Conservation (phyloP, 2,888 invertebrate species). For the Apomyelois bistriatella region DNA sequence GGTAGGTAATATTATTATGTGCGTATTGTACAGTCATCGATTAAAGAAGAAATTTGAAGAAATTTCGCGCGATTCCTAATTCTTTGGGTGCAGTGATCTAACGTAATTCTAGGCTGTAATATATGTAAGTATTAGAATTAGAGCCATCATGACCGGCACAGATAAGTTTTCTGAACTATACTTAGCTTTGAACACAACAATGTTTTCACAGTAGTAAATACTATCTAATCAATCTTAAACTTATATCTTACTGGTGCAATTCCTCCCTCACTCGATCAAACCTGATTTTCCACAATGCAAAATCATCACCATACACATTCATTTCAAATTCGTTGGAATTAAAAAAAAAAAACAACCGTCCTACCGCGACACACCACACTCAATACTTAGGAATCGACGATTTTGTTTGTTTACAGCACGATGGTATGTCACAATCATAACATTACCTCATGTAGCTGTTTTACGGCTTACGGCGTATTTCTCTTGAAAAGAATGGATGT, state of each 20-base stretch:
- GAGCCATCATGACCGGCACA: too few species aligned
- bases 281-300: conserved; percentile 53
- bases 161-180: too few species aligned
- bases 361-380: background rate
- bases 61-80: too few species aligned
- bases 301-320: conserved; percentile 44
- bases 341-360: background rate
- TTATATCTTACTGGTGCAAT: conserved; percentile 38
- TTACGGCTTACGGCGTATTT: conserved; percentile 25
- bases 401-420: conserved; percentile 21
- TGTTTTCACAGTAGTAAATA: background rate
- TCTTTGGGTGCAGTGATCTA: too few species aligned
- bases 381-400: background rate
- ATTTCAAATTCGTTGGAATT: conserved; percentile 19
- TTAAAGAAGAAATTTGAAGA: too few species aligned
- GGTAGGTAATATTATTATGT: too few species aligned
- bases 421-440: conserved; percentile 25
- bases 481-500: conserved; percentile 18
- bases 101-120: too few species aligned
- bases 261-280: conserved; percentile 62
- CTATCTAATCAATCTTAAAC: background rate
- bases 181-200: too few species aligned
- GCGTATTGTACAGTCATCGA: too few species aligned
- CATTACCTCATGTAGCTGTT: conserved; percentile 47
- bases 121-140: too few species aligned